Base-by-base conservation (phyloP, 2,113 vertebrate genomes). In the Oreocharis arfaki region DNA sequence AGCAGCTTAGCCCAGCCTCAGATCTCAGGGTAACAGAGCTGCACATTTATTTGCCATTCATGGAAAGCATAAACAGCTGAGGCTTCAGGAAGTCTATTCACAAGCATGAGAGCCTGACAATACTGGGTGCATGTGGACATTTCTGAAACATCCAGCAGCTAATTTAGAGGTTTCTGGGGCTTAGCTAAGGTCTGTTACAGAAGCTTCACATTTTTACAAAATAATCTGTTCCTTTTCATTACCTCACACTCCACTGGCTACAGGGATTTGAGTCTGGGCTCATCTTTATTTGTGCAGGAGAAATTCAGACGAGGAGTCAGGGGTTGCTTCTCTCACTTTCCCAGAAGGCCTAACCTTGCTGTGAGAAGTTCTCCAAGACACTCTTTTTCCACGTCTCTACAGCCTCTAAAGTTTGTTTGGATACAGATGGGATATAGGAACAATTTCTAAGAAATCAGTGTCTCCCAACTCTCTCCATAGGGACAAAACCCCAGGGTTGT, bases 1-100 rank as follows among this genome's bases (percentile, higher is more conserved):
- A 92, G 71, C 41, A 86, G 59, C 16, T 90, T 39, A 88, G 59
- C 49, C 46, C 53, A 90, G 67, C 20, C 67, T 75, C 53, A 46
- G 42, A 44, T 50, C 47, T 70, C 65, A 60, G 70, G 49, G 44
- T 70, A 63, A 55, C 39, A 70, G n/a, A 73, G 46, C 33, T 64
- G 30, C 41, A 83, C 46, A 74, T 89, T 97, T 93, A 59, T 88
- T 95, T 90, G 63, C 27, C 74, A 64, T 81, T 90, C 78, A 44
- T 70, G 52, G 87, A 92, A 93, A 90, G 33, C 60, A 44, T 3
- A 26, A 90, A 81, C 60, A 68, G 64, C 55, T 78, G 73, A 95
- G 68, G 24, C 23, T 86, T 85, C 55, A 77, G 63, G 49, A 93
- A 95, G 8, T 44, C 27, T 39, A 11, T 42, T 67, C 32, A 49